Base-by-base conservation (phyloP, 2,797 vertebrate genomes). In the Xyrichtys novacula region DNA sequence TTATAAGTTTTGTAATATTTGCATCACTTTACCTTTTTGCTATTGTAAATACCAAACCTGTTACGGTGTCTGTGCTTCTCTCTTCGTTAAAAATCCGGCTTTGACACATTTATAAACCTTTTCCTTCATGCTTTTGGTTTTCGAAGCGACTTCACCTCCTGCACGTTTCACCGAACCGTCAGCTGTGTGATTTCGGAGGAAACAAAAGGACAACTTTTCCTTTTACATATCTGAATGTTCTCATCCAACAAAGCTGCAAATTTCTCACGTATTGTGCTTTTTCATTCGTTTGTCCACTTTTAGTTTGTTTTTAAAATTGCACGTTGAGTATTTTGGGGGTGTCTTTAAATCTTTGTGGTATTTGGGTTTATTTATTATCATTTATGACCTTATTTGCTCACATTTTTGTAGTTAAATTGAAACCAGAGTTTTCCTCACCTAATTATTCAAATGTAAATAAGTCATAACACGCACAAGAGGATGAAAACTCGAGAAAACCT, bases 1-100 rank as follows among this genome's bases (percentile, higher is more conserved):
- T 80, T 67, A 82, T 85, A 55, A 81, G 78, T 91, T 88, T 89
- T 89, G 75, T 86, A 89, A 89, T 66, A 85, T 88, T 87, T 86
- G 78, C 87, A 78, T 87, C 84, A 87, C 65, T 34, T 78, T 58
- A 76, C 68, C 64, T 83, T 49, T 83, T 85, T 83, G 78, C 79
- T 86, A 71, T 83, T 87, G 85, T 88, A 90, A 87, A 91, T 91
- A 88, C 44, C 71, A 71, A 85, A 46, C 84, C 76, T 76, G 72
- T 85, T 73, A 56, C 22, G 2, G 20, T 75, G 53, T 81, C 74
- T 65, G 63, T 81, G 81, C 80, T 81, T 81, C 77, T 71, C 59
- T 64, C 74, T 78, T 71, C 74, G 71, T 81, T 84, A 66, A 74
- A 80, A 63, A 25, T 54, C 40, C 54, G 80, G 39, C 71, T 81